A percentile compares a stretch with the other conserved stretches of the same genome.
phyloP scores from a whole-genome alignment of 2,797 vertebrate genomes.

The Ambastaia sidthimunki region DNA sequence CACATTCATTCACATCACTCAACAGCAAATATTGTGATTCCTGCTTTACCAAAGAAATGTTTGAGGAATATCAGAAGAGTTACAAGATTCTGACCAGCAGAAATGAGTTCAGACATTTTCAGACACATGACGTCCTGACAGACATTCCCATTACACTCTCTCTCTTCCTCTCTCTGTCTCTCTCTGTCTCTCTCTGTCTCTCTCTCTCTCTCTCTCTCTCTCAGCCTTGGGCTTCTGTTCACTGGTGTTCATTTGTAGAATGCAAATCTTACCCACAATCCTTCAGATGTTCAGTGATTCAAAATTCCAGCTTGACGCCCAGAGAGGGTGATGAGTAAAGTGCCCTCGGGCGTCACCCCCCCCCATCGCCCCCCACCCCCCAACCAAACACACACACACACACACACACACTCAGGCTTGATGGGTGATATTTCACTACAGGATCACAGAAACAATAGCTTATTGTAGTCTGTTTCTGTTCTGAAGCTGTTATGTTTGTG shows the following conservation, averaged over 20 bases:
- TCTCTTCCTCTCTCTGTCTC: slow-evolving; percentile 10
- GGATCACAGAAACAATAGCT: no score
- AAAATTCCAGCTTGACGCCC: slow-evolving; percentile 9
- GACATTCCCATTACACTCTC: slow-evolving; percentile 20
- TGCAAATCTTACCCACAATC: slow-evolving; percentile 46
- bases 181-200: neutral
- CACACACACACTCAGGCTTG: neutral
- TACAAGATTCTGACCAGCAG: no score
- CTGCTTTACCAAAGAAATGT: no score
- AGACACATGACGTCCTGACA: no score
- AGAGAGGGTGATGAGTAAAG: slow-evolving; percentile 32
- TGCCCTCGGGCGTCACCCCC: neutral
- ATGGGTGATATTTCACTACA: neutral
- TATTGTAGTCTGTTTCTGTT: no score
- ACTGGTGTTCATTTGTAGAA: slow-evolving; percentile 36
- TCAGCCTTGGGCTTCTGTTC: neutral
- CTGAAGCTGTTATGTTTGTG: no score
- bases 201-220: neutral
- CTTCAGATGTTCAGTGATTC: slow-evolving; percentile 47
- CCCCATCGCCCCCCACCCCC: no score
- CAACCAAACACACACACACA: slow-evolving; percentile 1
- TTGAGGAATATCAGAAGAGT: no score
- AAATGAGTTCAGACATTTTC: no score
- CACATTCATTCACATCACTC: no score
- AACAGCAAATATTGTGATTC: no score